Evolutionary conservation across 2,888 invertebrate species (phyloP).

Genomic region (Lithophane socia): DNA sequence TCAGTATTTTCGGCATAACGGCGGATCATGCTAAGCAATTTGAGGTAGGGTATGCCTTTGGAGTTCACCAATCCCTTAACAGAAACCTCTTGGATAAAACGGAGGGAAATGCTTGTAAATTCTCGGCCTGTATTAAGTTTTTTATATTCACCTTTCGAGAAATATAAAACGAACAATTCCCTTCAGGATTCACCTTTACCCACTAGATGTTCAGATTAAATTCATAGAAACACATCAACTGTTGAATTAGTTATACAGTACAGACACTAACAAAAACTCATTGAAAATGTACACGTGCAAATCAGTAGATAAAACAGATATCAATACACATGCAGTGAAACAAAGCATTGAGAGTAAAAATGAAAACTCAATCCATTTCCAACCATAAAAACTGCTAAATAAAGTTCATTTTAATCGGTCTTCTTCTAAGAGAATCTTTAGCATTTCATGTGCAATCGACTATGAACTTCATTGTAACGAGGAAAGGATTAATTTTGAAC

Average conservation of each 20-base stretch:
- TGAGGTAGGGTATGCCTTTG: constrained; percentile 3
- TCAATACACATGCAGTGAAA: constrained; percentile 54
- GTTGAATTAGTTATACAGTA: constrained; percentile 25
- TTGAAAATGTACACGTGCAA: constrained; percentile 69
- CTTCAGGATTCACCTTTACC: constrained; percentile 4
- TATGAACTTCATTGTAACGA: constrained; percentile 29
- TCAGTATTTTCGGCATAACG: too few species aligned
- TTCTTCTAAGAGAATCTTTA: constrained; percentile 28
- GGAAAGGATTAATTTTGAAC: constrained; percentile 7
- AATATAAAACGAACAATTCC: constrained; percentile 35
- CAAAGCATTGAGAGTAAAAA: constrained; percentile 45
- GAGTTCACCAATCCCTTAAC: constrained; percentile 45
- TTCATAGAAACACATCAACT: constrained; percentile 36
- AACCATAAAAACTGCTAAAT: constrained; percentile 12
- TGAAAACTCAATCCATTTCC: constrained; percentile 29
- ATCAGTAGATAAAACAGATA: constrained; percentile 68
- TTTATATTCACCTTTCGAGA: constrained; percentile 42
- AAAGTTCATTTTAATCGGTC: constrained; percentile 33
- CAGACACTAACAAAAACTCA: constrained; percentile 59
- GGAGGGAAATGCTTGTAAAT: constrained; percentile 40
- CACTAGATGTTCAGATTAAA: constrained; percentile 19
- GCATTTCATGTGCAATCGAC: constrained; percentile 15
- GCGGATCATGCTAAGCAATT: too few species aligned
- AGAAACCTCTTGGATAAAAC: constrained; percentile 29
- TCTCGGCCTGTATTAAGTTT: constrained; percentile 50